Evolutionary conservation across 2,113 vertebrate species (phyloP).

Genomic region (Gymnogyps californianus): DNA sequence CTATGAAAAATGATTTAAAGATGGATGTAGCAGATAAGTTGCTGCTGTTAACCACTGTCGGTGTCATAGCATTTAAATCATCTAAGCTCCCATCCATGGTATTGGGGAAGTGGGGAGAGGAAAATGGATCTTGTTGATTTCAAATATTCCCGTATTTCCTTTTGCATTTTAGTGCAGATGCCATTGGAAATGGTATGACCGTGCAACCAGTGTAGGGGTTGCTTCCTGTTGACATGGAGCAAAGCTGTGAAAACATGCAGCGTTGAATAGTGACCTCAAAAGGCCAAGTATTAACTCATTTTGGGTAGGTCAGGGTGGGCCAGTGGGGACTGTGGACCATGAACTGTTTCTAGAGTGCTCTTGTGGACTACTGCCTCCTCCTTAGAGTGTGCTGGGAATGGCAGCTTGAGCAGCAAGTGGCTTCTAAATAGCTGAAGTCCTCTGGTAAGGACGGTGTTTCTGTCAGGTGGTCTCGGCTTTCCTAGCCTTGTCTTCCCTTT

Average conservation of each 20-base stretch:
- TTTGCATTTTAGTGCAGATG: neutral
- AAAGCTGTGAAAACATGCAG: neutral
- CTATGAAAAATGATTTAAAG: neutral
- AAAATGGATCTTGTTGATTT: neutral
- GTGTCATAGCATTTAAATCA: neutral
- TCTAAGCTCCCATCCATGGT: neutral
- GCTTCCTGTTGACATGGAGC: neutral
- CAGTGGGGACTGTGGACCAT: neutral
- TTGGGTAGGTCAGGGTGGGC: neutral
- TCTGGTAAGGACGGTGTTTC: neutral
- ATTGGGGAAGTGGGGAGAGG: neutral
- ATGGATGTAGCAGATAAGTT: neutral
- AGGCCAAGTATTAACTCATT: no score
- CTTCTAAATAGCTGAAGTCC: neutral
- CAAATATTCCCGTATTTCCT: no score
- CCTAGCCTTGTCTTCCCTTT: neutral
- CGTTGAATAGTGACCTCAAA: neutral
- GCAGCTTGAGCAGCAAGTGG: neutral
- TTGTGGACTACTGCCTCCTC: neutral
- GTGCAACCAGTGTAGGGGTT: accelerated
- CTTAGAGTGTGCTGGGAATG: neutral
- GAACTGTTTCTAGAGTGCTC: neutral
- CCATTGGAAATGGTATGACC: neutral
- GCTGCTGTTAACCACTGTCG: neutral
- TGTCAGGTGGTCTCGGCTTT: neutral